These are phyloP conservation scores for Alviniconcha marisindica DNA, from an alignment of 1,140 invertebrate species.

Conservation along the genomic window DNA sequence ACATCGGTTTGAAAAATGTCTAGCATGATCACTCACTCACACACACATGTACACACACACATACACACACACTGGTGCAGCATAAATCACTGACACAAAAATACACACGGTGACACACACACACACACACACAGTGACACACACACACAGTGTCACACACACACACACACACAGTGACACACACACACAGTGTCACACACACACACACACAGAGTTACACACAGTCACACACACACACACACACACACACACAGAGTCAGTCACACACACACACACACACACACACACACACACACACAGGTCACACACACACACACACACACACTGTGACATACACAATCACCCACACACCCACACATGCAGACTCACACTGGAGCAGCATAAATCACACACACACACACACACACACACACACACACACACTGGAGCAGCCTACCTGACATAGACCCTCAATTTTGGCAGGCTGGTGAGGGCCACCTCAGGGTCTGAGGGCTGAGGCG, in stretches of 20 bases:
- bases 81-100: not conserved
- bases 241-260: not conserved
- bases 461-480: constrained; percentile 49
- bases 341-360: not conserved
- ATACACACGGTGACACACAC: not conserved
- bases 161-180: not conserved
- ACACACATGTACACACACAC: not conserved
- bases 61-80: not conserved
- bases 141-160: too few relatives aligned
- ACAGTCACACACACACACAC: not conserved
- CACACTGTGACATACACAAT: not conserved
- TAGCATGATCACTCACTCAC: not conserved
- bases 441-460: constrained; percentile 67
- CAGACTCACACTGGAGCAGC: too few relatives aligned
- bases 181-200: not conserved
- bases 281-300: not conserved
- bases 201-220: not conserved
- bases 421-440: constrained; percentile 63
- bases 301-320: not conserved
- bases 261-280: not conserved
- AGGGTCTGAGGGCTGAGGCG: constrained; percentile 52
- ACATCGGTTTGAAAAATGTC: too few relatives aligned
- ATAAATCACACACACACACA: too few relatives aligned
- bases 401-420: constrained; percentile 9
- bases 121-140: too few relatives aligned